phyloP scores from a whole-genome alignment of 2,888 invertebrate species.

The Amiota mariae region DNA sequence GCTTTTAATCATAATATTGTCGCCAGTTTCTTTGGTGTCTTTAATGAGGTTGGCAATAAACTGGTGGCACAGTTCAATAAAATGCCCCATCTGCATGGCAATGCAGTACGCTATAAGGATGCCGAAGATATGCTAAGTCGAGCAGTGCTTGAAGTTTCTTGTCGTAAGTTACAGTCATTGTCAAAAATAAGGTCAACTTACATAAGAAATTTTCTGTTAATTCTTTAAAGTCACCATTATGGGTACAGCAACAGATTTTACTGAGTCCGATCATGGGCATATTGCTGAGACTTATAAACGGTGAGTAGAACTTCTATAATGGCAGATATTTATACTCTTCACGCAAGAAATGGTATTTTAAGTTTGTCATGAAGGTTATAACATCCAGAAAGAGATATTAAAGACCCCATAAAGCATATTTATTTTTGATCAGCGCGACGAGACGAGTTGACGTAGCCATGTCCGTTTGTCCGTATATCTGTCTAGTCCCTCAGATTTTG shows the following conservation, averaged over 20 bases:
- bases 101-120: slow-evolving; percentile 56
- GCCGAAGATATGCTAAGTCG: slow-evolving; percentile 70
- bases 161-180: slow-evolving; percentile 59
- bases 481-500: no score
- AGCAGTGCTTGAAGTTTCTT: slow-evolving; percentile 69
- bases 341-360: no score
- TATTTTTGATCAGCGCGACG: no score
- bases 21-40: slow-evolving; percentile 65
- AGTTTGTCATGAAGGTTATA: no score
- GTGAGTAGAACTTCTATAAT: slow-evolving; percentile 47
- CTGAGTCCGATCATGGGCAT: slow-evolving; percentile 63
- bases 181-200: no score
- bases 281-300: slow-evolving; percentile 68
- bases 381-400: no score
- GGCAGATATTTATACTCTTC: no score
- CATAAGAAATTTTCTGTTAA: background rate
- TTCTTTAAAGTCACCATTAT: slow-evolving; percentile 66
- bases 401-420: no score
- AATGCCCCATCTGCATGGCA: slow-evolving; percentile 50
- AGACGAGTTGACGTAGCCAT: no score
- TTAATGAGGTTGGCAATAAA: slow-evolving; percentile 67
- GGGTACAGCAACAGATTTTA: slow-evolving; percentile 69
- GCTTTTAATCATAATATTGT: slow-evolving; percentile 69
- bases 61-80: slow-evolving; percentile 57
- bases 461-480: no score